Conservation (phyloP, 23 tunicate genomes). For the Ascidia mentula region DNA sequence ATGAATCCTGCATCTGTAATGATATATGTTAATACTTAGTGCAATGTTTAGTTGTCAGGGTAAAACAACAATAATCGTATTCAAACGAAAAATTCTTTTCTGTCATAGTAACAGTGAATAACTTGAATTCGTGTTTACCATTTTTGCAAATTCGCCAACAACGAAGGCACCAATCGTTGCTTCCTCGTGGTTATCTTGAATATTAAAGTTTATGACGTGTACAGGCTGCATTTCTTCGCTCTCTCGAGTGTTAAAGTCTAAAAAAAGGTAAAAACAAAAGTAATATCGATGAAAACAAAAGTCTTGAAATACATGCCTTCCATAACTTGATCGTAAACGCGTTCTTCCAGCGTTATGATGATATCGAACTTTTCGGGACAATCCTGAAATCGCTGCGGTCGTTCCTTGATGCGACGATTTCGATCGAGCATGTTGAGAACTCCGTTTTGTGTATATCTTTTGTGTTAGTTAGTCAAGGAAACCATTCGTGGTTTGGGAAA, state of each 20-base stretch:
- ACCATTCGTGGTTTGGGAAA: too few relatives aligned
- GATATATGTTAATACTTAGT: too few relatives aligned
- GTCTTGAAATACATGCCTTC: slow-evolving; percentile 86
- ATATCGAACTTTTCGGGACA: slow-evolving; percentile 57
- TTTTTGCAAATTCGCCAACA: slow-evolving; percentile 79
- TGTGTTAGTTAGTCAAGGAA: slow-evolving; percentile 36
- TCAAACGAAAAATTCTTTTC: too few relatives aligned
- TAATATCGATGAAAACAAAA: too few relatives aligned
- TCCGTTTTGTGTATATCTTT: slow-evolving; percentile 86
- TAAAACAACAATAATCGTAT: too few relatives aligned
- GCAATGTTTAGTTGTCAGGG: too few relatives aligned
- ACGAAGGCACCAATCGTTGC: slow-evolving; percentile 95
- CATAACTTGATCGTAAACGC: slow-evolving; percentile 94
- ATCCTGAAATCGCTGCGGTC: slow-evolving; percentile 84
- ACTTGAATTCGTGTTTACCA: slow-evolving; percentile 40
- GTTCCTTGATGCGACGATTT: slow-evolving; percentile 80
- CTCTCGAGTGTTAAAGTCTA: slow-evolving; percentile 79
- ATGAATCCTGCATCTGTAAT: slow-evolving; percentile 55
- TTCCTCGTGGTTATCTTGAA: slow-evolving; percentile 96
- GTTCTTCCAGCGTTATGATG: slow-evolving; percentile 73
- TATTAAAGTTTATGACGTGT: slow-evolving; percentile 83
- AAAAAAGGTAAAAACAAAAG: not conserved
- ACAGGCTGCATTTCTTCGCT: slow-evolving; percentile 47
- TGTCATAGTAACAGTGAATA: too few relatives aligned
- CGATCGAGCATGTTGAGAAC: slow-evolving; percentile 93